Evolutionary conservation across 1,140 invertebrate genomes (phyloP).

Genomic region (Acromyrmex heyeri): DNA sequence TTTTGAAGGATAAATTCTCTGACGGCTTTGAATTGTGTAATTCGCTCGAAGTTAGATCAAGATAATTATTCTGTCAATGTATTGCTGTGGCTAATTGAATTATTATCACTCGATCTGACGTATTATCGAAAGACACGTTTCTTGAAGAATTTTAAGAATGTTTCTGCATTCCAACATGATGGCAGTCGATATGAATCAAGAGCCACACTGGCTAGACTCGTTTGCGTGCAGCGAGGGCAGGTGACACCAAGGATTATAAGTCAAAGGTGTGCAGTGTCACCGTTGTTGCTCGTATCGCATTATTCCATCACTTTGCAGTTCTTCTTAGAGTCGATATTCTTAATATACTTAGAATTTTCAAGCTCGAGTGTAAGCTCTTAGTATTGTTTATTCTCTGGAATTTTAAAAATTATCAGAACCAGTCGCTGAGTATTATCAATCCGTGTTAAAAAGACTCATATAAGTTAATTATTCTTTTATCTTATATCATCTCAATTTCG

Average conservation of each 20-base stretch:
- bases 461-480: neutral
- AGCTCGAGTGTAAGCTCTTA: slow-evolving; percentile 54
- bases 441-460: neutral
- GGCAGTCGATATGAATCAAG: slow-evolving; percentile 17
- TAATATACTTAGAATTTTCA: slow-evolving; percentile 70
- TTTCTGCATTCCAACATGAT: slow-evolving; percentile 7
- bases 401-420: slow-evolving; percentile 43
- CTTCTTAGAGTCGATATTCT: slow-evolving; percentile 43
- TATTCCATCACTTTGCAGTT: slow-evolving; percentile 66
- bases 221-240: slow-evolving; percentile 67
- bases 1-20: neutral
- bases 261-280: slow-evolving; percentile 64
- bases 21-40: neutral
- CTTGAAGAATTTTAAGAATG: slow-evolving; percentile 42
- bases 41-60: neutral
- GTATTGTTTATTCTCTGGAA: slow-evolving; percentile 58
- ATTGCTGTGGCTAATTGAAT: slow-evolving; percentile 34
- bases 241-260: slow-evolving; percentile 65
- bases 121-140: neutral
- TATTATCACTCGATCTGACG: slow-evolving; percentile 36
- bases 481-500: neutral
- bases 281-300: slow-evolving; percentile 52
- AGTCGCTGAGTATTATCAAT: neutral
- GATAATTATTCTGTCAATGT: neutral
- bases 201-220: slow-evolving; percentile 27